Percentiles rank a stretch among this genome's conserved stretches.
phyloP scores from a whole-genome alignment of 2,797 vertebrate genomes.

The Lepidocolaptes lacrymiger region DNA sequence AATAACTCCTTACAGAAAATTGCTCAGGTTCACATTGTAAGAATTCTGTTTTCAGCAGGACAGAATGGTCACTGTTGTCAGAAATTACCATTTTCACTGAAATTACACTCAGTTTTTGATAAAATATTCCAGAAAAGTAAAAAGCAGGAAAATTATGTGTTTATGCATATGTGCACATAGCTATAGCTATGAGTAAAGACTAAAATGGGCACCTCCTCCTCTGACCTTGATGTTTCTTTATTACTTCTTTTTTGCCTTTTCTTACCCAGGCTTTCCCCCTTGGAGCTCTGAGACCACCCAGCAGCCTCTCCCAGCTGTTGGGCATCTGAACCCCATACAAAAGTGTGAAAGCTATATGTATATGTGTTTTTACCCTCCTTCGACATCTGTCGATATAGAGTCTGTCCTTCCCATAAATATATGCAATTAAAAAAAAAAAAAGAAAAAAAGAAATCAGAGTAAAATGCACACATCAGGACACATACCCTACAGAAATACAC shows the following conservation, averaged over 20 bases:
- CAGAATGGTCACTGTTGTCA: neutral
- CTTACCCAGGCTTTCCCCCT: too few relatives aligned
- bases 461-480: neutral
- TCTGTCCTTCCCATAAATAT: neutral
- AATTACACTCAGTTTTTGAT: neutral
- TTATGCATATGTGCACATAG: neutral
- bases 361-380: neutral
- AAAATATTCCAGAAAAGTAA: neutral
- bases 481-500: neutral
- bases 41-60: neutral
- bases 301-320: neutral
- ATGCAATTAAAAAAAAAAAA: neutral
- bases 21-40: neutral
- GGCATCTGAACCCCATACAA: fast-evolving
- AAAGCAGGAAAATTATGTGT: neutral
- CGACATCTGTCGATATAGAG: neutral
- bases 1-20: neutral
- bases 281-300: neutral
- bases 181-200: neutral
- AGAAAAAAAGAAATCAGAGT: neutral
- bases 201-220: neutral
- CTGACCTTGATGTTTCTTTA: fast-evolving
- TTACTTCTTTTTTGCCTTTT: neutral
- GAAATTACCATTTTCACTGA: neutral
- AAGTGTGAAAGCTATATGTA: neutral